A percentile compares a stretch with the other conserved stretches of the same genome.
Conservation (phyloP, 2,113 vertebrate species). For the Trichechus manatus region DNA sequence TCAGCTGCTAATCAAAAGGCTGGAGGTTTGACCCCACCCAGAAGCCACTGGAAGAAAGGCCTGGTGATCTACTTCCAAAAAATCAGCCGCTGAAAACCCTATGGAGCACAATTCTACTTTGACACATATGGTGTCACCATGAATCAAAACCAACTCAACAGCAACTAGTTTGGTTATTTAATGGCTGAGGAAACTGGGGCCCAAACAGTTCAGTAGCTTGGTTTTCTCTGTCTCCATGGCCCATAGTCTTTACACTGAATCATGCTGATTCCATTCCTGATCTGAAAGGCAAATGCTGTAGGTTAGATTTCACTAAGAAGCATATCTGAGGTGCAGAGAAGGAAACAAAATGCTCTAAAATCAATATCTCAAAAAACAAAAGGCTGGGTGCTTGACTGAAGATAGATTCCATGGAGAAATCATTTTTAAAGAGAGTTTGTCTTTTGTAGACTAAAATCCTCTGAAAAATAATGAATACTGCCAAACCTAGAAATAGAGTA, state of each 20-base stretch:
- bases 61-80: neutral
- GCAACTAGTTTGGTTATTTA: neutral
- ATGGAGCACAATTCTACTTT: too few species aligned
- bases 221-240: constrained; percentile 3
- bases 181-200: constrained; percentile 35
- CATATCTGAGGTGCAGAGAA: neutral
- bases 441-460: constrained; percentile 45
- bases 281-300: constrained; percentile 26
- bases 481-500: neutral
- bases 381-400: neutral
- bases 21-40: neutral
- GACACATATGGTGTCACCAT: too few species aligned
- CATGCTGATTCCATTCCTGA: neutral
- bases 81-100: too few species aligned
- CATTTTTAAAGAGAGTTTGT: constrained; percentile 32
- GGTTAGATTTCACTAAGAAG: constrained; percentile 8
- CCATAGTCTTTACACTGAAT: neutral
- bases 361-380: neutral
- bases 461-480: constrained; percentile 10
- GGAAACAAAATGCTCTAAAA: neutral
- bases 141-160: too few species aligned
- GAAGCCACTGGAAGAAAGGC: neutral
- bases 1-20: neutral
- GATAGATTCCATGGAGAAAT: neutral
- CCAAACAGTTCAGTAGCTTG: constrained; percentile 17